phyloP scores from a whole-genome alignment of 1,140 invertebrate genomes.

The Drosophila sp. region DNA sequence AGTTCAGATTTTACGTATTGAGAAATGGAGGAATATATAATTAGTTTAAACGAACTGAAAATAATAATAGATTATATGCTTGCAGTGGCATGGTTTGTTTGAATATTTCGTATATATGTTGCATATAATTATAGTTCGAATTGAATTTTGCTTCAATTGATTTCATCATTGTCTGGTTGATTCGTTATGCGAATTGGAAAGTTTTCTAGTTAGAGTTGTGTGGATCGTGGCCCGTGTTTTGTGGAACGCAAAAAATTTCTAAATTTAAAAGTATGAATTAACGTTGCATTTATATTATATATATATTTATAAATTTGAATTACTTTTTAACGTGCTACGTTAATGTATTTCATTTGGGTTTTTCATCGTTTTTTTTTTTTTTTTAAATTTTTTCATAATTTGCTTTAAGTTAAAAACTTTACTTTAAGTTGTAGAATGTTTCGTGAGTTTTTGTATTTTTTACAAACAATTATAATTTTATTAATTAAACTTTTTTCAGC shows the following conservation, averaged over 20 bases:
- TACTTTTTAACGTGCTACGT: slow-evolving; percentile 63
- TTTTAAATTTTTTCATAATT: slow-evolving; percentile 45
- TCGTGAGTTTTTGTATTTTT: slow-evolving; percentile 51
- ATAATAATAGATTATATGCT: slow-evolving; percentile 35
- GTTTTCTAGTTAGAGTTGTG: slow-evolving; percentile 46
- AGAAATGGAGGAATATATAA: neutral
- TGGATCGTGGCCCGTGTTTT: slow-evolving; percentile 42
- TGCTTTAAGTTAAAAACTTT: slow-evolving; percentile 60
- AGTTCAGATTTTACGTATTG: slow-evolving; percentile 13
- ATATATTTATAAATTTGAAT: slow-evolving; percentile 43
- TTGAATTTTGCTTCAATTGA: slow-evolving; percentile 39
- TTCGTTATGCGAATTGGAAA: slow-evolving; percentile 59
- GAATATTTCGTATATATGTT: slow-evolving; percentile 47
- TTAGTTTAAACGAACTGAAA: neutral
- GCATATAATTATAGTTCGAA: slow-evolving; percentile 49
- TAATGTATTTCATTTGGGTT: slow-evolving; percentile 40
- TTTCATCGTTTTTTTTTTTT: slow-evolving; percentile 29
- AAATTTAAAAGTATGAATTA: slow-evolving; percentile 54
- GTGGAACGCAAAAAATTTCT: slow-evolving; percentile 57
- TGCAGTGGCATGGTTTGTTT: slow-evolving; percentile 45
- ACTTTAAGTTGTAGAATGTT: slow-evolving; percentile 65
- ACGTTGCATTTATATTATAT: slow-evolving; percentile 56
- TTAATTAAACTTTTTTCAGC: slow-evolving; percentile 23
- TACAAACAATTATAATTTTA: slow-evolving; percentile 56
- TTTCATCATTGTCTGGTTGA: slow-evolving; percentile 30